A percentile compares a stretch with the other conserved stretches of the same genome.
These are phyloP conservation scores for Spodoptera frugiperda DNA, from an alignment of 1,140 invertebrate genomes.

Conservation along the genomic window DNA sequence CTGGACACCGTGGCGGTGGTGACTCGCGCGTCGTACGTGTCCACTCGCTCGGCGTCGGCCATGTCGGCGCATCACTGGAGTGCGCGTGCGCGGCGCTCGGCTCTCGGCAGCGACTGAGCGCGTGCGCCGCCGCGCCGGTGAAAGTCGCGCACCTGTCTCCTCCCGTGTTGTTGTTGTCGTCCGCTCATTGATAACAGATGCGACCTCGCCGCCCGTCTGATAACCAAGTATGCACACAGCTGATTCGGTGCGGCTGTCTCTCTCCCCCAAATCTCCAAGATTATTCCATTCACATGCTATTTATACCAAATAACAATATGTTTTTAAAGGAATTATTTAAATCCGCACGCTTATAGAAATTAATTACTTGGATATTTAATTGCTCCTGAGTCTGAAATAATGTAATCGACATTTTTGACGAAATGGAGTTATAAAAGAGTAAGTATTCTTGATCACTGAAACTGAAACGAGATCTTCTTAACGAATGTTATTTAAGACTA, in stretches of 20 bases:
- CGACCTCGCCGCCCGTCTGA: not conserved
- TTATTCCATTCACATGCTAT: not conserved
- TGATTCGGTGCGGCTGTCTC: not conserved
- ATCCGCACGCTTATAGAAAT: not conserved
- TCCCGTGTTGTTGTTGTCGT: constrained; percentile 20
- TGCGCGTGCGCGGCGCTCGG: constrained; percentile 44
- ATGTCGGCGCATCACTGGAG: constrained; percentile 57
- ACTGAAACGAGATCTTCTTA: too few relatives aligned
- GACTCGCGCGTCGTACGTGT: constrained; percentile 50
- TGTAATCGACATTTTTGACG: too few relatives aligned
- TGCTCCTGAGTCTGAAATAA: too few relatives aligned
- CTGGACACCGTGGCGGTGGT: constrained; percentile 76
- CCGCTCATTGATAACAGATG: constrained; percentile 36
- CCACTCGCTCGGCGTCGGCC: constrained; percentile 63
- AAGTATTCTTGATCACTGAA: too few relatives aligned
- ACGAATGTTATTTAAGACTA: too few relatives aligned
- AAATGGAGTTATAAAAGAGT: too few relatives aligned
- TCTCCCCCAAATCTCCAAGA: not conserved
- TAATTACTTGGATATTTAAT: too few relatives aligned
- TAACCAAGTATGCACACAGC: not conserved
- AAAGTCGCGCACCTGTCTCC: constrained; percentile 37
- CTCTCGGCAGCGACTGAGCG: constrained; percentile 14
- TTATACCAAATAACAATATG: not conserved
- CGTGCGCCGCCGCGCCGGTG: constrained; percentile 29
- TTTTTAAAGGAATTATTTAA: too few relatives aligned